Base-by-base conservation (phyloP, 2,888 invertebrate species). In the Tenthredo notha region DNA sequence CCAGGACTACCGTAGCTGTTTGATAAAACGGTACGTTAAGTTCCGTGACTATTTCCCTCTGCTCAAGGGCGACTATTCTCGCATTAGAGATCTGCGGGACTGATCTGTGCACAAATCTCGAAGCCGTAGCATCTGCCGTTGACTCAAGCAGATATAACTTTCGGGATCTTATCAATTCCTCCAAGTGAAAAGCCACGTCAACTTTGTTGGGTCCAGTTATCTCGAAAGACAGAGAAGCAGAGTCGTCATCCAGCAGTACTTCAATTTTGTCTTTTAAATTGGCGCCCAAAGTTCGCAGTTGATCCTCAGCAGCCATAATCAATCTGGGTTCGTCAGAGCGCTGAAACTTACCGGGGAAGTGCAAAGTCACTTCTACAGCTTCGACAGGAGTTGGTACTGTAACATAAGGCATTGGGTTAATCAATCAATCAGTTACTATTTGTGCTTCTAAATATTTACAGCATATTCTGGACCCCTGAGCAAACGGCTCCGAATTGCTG, bases 101-200 rank as follows among this genome's bases (percentile, higher is more conserved):
- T 18, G 94, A 91, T 87, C 94, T 94, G 89, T 96, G 95, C 1
- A 95, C 94, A 87, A 96, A 96, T 84, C 96, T 94, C 0, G 96
- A 96, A 29, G 95, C 94, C 3, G 96, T 96, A 67, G 96, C 95
- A 85, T 96, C 96, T 0, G 96, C 95, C 2, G 93, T 93, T 84
- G 95, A 94, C 70, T 94, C 94, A 10, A 93, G 88, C 25, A 93
- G 88, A 7, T 94, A 94, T 58, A 95, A 88, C 83, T 94, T 93
- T 87, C 95, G 94, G 84, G 94, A 94, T 91, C 95, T 94, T 88
- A 97, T 97, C 95, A 97, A 95, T 92, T 97, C 96, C 92, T 98
- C 97, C 72, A 98, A 94, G 90, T 96, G 95, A 91, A 96, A 97
- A 0, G 97, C 96, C 61, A 97, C 95, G 91, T 98, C 97, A 0